Base-by-base conservation (phyloP, 1,140 invertebrate species). In the Rhyacophila brunnea region DNA sequence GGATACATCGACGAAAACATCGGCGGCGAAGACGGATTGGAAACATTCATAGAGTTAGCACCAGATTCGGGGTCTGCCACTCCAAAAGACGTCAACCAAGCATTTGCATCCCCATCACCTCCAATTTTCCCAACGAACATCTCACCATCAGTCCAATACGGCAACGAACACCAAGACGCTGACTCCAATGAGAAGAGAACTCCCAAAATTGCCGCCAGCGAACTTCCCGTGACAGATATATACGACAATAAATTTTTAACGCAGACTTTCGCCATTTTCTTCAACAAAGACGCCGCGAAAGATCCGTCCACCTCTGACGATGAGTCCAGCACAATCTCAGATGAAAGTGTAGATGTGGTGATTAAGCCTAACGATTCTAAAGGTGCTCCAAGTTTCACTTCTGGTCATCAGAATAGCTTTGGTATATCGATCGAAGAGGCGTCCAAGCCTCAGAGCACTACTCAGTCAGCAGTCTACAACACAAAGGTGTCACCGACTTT, bases 371-470 rank as follows among this genome's bases (percentile, higher is more conserved):
- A 51, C 20, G 34, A 50, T 20, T 45, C 42, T 34, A 45, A 42
- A 7, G 48, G 48, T 1, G 20, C 46, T 13, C 60, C 56, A n/a
- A 32, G 42, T 23, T 83, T 83, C 58, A 82, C 81, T 10, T 83
- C 81, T 13, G 82, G 81, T 9, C 82, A 83, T 69, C 82, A 82
- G 59, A 83, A 83, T 60, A 73, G 80, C 38, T 83, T 83, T 58
- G 82, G 81, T 34, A 75, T 83, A 35, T 80, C 81, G 51, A 80
- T 83, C 18, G 82, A 83, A 65, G 81, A 83, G 60, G 79, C 81
- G 40, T 75, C 77, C 53, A 75, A 70, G 58, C 68, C 81, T 74
- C 70, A 77, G 68, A 72, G 78, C 23, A 69, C 78, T 34, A 80
- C 79, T 1, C 77, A 78, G 56, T 74, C 75, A 38, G 73, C 78